phyloP scores from a whole-genome alignment of 2,888 invertebrate genomes.

The Pseudococcus viburni region DNA sequence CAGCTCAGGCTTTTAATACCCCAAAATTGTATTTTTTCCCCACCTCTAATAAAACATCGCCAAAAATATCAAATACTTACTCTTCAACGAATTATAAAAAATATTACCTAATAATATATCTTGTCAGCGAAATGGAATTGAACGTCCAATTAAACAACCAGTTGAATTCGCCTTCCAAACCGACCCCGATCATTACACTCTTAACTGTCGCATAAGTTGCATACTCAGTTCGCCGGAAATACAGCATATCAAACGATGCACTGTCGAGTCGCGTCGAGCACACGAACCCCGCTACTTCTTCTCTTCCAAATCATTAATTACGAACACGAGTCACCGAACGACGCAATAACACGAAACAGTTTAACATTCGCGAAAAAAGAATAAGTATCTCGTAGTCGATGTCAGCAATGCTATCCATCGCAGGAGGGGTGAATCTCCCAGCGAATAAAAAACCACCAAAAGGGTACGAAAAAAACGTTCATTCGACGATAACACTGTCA shows the following conservation, averaged over 20 bases:
- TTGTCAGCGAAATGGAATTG: not conserved
- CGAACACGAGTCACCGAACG: not conserved
- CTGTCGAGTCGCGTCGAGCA: not conserved
- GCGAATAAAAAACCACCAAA: not conserved
- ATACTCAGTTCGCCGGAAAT: constrained; percentile 17
- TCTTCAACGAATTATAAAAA: too few species aligned
- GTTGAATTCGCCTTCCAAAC: not conserved
- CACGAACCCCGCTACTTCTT: not conserved
- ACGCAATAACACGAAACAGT: not conserved
- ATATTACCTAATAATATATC: too few species aligned
- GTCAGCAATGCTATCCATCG: not conserved
- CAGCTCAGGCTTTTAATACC: not conserved
- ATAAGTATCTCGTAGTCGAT: not conserved
- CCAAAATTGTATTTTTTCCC: not conserved
- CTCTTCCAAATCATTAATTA: not conserved
- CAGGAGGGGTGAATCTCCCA: not conserved
- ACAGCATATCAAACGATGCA: not conserved
- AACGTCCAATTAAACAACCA: not conserved
- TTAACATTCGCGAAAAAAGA: not conserved
- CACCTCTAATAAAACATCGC: not conserved
- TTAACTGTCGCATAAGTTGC: not conserved
- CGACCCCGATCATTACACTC: not conserved
- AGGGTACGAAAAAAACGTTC: not conserved
- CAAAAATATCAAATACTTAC: not conserved
- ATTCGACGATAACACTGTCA: not conserved